Evolutionary conservation across 2,113 vertebrate genomes (phyloP), one percentile per base, ranked within the genome.

Genomic region (Cygnus buccinator): DNA sequence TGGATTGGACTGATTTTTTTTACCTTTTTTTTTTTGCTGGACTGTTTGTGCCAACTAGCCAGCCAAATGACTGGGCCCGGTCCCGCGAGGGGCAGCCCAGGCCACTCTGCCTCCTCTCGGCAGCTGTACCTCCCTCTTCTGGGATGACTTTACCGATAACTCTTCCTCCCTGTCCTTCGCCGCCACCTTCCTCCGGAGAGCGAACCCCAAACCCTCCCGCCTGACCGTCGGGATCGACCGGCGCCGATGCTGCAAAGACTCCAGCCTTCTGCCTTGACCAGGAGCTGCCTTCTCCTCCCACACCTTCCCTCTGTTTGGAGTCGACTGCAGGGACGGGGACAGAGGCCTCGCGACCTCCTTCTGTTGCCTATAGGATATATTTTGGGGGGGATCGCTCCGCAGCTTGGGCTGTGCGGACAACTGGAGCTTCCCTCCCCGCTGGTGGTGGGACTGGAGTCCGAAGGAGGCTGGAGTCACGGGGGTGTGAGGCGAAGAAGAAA

Each of bases 31-130:
- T 86, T 97, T 95, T 97, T 96, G 98, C 97, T 98, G 98, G 98
- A 98, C 97, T 97, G n/a, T 95, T 89, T 96, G 98, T 98, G 98
- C 98, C 98, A 98, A 98, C 97, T 94, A 94, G 96, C 97, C 98
- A 97, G 97, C 98, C 96, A 90, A 93, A 94, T 0, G 39, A 87
- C 70, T 43, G 84, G 96, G 95, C 94, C 89, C 52, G 88, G 48
- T 59, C 39, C 76, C 11, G 10, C 6, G 1, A 8, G 75, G 88
- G 90, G 72, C 68, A 76, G 90, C 90, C 87, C 0, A 2, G 76
- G 66, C 89, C 50, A 5, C 66, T 73, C 57, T 28, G 84, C 85
- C 87, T 87, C 84, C 86, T 94, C 66, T 3, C 16, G 68, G 80
- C 43, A 1, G 2, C 87, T 93, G 94, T 79, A 66, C 70, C 91